These are phyloP conservation scores for Meiosimyza platycephala DNA, from an alignment of 2,888 invertebrate genomes.

Conservation along the genomic window DNA sequence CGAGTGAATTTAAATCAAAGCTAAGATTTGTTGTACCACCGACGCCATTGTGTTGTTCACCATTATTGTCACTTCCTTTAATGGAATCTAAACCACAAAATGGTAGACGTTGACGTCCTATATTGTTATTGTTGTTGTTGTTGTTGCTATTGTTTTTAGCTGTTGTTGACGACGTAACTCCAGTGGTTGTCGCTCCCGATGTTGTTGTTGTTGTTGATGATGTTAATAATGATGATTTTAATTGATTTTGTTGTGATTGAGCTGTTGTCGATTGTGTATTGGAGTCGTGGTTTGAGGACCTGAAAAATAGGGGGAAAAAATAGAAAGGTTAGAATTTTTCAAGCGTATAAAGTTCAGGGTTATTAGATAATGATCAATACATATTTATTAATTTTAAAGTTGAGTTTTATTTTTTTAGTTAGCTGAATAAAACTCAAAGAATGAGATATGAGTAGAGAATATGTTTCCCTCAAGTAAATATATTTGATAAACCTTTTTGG, in stretches of 20 bases:
- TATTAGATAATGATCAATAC: too few species aligned
- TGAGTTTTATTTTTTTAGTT: too few species aligned
- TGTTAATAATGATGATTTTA: constrained; percentile 38
- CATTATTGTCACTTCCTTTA: constrained; percentile 59
- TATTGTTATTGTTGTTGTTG: constrained; percentile 52
- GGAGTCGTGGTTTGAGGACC: constrained; percentile 47
- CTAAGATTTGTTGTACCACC: constrained; percentile 53
- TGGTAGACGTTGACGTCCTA: constrained; percentile 59
- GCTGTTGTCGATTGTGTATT: constrained; percentile 43
- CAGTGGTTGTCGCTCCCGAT: constrained; percentile 39
- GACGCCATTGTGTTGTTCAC: constrained; percentile 48
- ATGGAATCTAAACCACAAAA: constrained; percentile 61
- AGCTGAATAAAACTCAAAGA: too few species aligned
- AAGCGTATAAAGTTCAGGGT: constrained; percentile 13
- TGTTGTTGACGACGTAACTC: constrained; percentile 17
- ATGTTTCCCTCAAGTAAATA: too few species aligned
- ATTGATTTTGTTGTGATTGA: constrained; percentile 35
- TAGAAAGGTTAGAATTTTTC: constrained; percentile 18
- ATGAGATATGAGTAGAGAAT: too few species aligned
- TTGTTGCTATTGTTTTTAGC: constrained; percentile 40
- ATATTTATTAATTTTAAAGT: too few species aligned
- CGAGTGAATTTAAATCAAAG: constrained; percentile 47
- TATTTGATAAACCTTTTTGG: too few species aligned
- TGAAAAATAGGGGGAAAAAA: constrained; percentile 43
- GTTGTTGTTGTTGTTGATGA: constrained; percentile 40